phyloP scores from a whole-genome alignment of 2,888 invertebrate species.

The Leptarthrus brevirostris region DNA sequence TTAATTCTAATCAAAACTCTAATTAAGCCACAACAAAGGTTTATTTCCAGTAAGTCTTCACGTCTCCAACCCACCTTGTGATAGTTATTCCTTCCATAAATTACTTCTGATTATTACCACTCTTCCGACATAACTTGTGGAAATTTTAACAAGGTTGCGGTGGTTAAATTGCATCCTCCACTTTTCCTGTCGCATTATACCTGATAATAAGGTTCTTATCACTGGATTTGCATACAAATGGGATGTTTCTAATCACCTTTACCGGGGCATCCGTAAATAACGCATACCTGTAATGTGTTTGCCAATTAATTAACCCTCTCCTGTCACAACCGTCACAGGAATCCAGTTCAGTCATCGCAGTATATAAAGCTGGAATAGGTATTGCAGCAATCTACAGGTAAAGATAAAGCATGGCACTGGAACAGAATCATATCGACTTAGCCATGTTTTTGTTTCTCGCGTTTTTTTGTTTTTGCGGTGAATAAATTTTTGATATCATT shows the following conservation, averaged over 20 bases:
- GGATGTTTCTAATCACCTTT: background rate
- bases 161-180: background rate
- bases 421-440: constrained; percentile 1
- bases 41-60: no score
- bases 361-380: background rate
- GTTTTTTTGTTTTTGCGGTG: constrained; percentile 12
- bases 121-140: no score
- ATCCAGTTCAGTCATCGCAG: background rate
- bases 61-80: no score
- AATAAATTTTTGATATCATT: constrained; percentile 42
- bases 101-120: no score
- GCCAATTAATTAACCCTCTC: constrained; percentile 8
- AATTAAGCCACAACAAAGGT: no score
- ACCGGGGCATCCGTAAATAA: background rate
- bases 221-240: background rate
- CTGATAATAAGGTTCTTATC: constrained; percentile 4
- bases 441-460: background rate
- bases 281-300: background rate
- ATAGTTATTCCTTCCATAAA: no score
- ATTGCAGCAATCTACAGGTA: background rate
- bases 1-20: no score
- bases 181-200: background rate
- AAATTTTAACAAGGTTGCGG: background rate
- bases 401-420: constrained; percentile 7
- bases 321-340: background rate